A percentile compares a stretch with the other conserved stretches of the same genome.
Evolutionary conservation across 1,140 invertebrate genomes (phyloP).

Genomic region (Drosophila repletoides): DNA sequence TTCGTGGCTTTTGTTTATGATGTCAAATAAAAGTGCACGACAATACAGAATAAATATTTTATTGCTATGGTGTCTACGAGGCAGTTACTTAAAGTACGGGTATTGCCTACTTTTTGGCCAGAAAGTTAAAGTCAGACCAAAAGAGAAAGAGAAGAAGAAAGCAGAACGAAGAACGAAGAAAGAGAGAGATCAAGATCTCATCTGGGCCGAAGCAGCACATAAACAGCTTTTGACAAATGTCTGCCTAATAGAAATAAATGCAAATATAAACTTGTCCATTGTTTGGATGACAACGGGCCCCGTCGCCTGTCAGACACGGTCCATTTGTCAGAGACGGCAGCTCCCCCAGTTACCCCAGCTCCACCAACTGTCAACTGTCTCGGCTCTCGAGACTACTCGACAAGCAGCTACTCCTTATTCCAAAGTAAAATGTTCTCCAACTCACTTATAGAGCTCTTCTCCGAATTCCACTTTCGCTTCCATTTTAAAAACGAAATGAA

Average conservation of each 20-base stretch:
- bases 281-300: constrained; percentile 55
- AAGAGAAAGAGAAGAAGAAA: not conserved
- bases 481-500: too few species aligned
- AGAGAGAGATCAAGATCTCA: too few species aligned
- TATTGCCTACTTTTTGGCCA: constrained; percentile 10
- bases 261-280: constrained; percentile 80
- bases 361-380: too few species aligned
- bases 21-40: constrained; percentile 80
- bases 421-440: too few species aligned
- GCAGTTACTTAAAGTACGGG: constrained; percentile 29
- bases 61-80: constrained; percentile 59
- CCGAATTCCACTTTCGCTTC: too few species aligned
- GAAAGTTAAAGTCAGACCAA: constrained; percentile 36
- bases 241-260: constrained; percentile 80
- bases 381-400: too few species aligned
- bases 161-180: too few species aligned
- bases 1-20: constrained; percentile 81
- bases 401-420: too few species aligned
- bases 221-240: constrained; percentile 80
- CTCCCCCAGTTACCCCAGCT: not conserved
- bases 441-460: not conserved
- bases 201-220: constrained; percentile 42
- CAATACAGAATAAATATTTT: constrained; percentile 80
- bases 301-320: constrained; percentile 72
- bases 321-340: constrained; percentile 71